Conservation (phyloP, 2,888 invertebrate genomes). For the Drosophila vallismaia region DNA sequence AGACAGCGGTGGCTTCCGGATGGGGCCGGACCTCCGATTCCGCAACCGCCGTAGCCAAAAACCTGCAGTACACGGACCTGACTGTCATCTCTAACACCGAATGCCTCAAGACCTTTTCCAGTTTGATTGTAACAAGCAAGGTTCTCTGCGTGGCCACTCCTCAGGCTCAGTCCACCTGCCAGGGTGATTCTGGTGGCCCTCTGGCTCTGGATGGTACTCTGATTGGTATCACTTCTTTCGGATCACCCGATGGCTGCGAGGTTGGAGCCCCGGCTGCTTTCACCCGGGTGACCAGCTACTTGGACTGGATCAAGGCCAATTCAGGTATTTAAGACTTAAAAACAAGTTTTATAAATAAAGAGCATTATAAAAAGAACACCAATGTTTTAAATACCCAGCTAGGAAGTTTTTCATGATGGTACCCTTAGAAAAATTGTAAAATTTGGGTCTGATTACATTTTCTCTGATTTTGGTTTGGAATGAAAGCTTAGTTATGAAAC, state of each 20-base stretch:
- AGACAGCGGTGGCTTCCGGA: conserved; percentile 57
- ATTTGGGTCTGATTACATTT: too few relatives aligned
- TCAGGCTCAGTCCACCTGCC: conserved; percentile 62
- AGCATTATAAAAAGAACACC: neutral
- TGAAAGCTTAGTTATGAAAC: too few relatives aligned
- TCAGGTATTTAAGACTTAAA: conserved; percentile 59
- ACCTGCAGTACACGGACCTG: conserved; percentile 59
- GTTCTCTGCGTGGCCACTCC: conserved; percentile 67
- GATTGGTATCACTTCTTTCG: conserved; percentile 80
- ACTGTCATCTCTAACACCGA: conserved; percentile 67
- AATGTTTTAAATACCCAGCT: too few relatives aligned
- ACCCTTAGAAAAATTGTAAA: too few relatives aligned
- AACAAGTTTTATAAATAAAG: neutral
- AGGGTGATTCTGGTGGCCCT: conserved; percentile 82
- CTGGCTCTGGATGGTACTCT: conserved; percentile 56
- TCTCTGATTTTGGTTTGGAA: too few relatives aligned
- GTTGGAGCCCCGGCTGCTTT: conserved; percentile 63
- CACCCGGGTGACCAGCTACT: conserved; percentile 59
- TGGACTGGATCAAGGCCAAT: conserved; percentile 65
- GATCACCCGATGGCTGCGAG: conserved; percentile 69
- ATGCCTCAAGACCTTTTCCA: conserved; percentile 81
- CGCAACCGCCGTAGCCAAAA: conserved; percentile 67
- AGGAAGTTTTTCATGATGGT: too few relatives aligned
- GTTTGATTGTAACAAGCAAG: conserved; percentile 48
- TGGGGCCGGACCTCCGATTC: conserved; percentile 69